Evolutionary conservation across 2,888 invertebrate genomes (phyloP), one percentile per base, ranked within the genome.

Genomic region (Coecobrya sp.): DNA sequence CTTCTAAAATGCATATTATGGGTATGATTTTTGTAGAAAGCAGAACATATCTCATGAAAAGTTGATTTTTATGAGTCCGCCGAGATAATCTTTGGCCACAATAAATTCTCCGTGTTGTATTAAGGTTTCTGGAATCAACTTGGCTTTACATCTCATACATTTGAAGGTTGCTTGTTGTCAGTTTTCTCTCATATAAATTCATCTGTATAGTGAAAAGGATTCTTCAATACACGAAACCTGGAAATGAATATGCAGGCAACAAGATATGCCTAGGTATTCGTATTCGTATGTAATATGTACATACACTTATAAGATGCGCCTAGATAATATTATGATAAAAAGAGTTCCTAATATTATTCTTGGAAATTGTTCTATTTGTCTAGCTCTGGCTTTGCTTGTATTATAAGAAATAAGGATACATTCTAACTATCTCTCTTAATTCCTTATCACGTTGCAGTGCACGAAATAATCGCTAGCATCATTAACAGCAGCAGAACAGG

Each of bases 21-120:
- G n/a, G n/a, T n/a, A n/a, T n/a, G n/a, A n/a, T n/a, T n/a, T n/a
- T n/a, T 42, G 73, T 73, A 73, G n/a, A n/a, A 73, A 59, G 19
- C 59, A 59, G 19, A 25, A 85, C 81, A 85, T 85, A 70, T 90
- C 79, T 91, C 87, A 70, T 91, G 91, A 91, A 91, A 91, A 82
- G 86, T 91, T 91, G 91, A 91, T 91, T 91, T 89, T 91, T 91
- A 91, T 91, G 82, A 82, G 87, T 86, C 91, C 87, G 59, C 82
- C 27, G 86, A 91, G 91, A 91, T 87, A 91, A 91, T 91, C 91
- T 73, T 81, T 90, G 90, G 87, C 87, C 79, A 87, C 87, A 86
- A 87, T 91, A 91, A 91, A 70, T 82, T 81, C 82, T 87, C 62
- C 86, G 8, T 70, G 62, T 27, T 79, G 13, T 36, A 76, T 73